phyloP scores from a whole-genome alignment of 2,797 vertebrate genomes.

The Perodicticus potto region DNA sequence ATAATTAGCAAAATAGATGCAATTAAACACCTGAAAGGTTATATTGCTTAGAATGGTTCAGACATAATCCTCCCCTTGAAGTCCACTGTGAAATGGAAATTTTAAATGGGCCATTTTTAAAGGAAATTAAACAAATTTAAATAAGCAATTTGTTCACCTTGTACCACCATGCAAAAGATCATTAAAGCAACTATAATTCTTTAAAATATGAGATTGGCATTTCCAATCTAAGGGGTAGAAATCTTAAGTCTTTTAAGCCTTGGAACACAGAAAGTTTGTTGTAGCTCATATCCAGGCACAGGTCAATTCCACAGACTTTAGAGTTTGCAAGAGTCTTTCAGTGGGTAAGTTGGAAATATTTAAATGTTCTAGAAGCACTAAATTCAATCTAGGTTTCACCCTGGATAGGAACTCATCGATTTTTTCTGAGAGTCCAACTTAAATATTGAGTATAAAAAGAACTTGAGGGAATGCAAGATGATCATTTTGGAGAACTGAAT shows the following conservation, averaged over 20 bases:
- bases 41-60: constrained; percentile 47
- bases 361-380: constrained; percentile 43
- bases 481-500: constrained; percentile 13
- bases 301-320: constrained; percentile 33
- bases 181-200: constrained; percentile 40
- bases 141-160: constrained; percentile 17
- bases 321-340: constrained; percentile 48
- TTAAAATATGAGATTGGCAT: constrained; percentile 54
- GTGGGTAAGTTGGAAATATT: constrained; percentile 19
- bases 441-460: constrained; percentile 54
- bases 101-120: constrained; percentile 57
- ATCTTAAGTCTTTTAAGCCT: constrained; percentile 20
- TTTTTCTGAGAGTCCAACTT: constrained; percentile 27
- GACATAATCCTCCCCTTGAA: constrained; percentile 24
- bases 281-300: not conserved
- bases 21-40: constrained; percentile 54
- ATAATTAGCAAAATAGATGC: constrained; percentile 41
- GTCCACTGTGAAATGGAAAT: constrained; percentile 32
- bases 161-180: not conserved
- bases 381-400: constrained; percentile 25
- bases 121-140: constrained; percentile 52
- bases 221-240: constrained; percentile 45
- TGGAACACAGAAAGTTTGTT: constrained; percentile 55
- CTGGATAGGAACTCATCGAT: not conserved
- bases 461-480: constrained; percentile 32